Base-by-base conservation (phyloP, 64 coral and sea anemone genomes). In the Hydrozoanthus tunicans region DNA sequence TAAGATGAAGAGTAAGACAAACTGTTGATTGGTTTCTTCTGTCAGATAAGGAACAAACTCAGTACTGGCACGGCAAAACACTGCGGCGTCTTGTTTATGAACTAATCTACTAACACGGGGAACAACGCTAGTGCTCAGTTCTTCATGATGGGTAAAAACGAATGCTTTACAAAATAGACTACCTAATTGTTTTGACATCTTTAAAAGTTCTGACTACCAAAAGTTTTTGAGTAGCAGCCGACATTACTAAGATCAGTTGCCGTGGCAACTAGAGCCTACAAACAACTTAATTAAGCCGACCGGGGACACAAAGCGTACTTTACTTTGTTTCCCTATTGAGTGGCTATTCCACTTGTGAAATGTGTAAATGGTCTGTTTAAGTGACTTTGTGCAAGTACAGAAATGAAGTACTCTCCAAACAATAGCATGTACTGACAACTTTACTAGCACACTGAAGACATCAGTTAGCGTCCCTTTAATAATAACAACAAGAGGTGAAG, bases 371-470 rank as follows among this genome's bases (percentile, higher is more conserved):
- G 66, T 53, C 17, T 11, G 27, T 8, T 32, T 67, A 56, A 78
- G 76, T 55, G 17, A 54, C 53, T 15, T 14, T 53, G 17, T 11
- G 5, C 12, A 66, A 62, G 14, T 53, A 17, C 13, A 51, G 0
- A 67, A 10, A 83, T 53, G 53, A 83, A 67, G 62, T 53, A 53
- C 62, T 83, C 67, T 52, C 58, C 15, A 54, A 66, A 83, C 81
- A 83, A 83, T 54, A 83, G 81, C 17, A 7, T 26, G 17, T 54
- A 24, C 15, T 83, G 51, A 67, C 26, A 67, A 3, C 17, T 56
- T 83, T 4, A 65, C 81, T 53, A 52, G 32, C 27, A 6, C 10
- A 5, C 59, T 65, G 27, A 65, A 82, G 13, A 51, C 15, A 73
- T 56, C 27, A 58, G 72, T 86, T 86, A 72, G 52, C 51, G 53